Conservation (phyloP, 2,797 vertebrate species). For the Chelmon rostratus region DNA sequence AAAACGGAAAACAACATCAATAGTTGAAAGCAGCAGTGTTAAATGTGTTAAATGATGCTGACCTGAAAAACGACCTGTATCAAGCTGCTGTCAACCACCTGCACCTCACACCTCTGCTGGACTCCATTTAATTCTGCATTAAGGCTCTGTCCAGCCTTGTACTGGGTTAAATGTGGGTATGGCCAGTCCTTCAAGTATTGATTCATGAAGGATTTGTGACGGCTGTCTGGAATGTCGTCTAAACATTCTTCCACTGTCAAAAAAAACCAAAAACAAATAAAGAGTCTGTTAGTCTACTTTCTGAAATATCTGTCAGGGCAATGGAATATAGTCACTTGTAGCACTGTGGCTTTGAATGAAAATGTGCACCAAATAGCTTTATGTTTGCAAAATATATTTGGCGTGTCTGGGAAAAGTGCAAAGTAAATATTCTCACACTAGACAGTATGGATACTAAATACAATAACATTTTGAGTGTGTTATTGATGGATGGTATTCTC, state of each 20-base stretch:
- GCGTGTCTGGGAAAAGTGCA: no score
- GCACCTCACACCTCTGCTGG: slow-evolving; percentile 90
- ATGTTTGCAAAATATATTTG: no score
- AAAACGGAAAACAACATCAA: not conserved
- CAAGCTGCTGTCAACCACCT: slow-evolving; percentile 91
- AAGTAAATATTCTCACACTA: no score
- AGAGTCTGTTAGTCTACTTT: not conserved
- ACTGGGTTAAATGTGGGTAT: slow-evolving; percentile 91
- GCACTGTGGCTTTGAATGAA: not conserved
- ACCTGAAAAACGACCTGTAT: slow-evolving; percentile 75
- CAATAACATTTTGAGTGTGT: no score
- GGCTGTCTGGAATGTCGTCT: slow-evolving; percentile 89
- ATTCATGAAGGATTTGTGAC: slow-evolving; percentile 88
- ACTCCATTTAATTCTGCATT: slow-evolving; percentile 89
- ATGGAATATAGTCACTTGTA: not conserved
- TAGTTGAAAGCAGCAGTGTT: not conserved
- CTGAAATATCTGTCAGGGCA: not conserved
- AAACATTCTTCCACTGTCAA: slow-evolving; percentile 86
- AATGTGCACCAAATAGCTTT: not conserved
- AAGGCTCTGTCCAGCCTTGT: slow-evolving; percentile 88
- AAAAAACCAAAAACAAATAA: not conserved
- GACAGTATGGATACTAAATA: no score
- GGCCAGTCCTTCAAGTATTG: slow-evolving; percentile 92
- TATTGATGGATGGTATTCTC: no score
- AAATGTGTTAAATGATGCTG: slow-evolving; percentile 11